Base-by-base conservation (phyloP, 2,888 invertebrate species). In the Drosophila seclusa region DNA sequence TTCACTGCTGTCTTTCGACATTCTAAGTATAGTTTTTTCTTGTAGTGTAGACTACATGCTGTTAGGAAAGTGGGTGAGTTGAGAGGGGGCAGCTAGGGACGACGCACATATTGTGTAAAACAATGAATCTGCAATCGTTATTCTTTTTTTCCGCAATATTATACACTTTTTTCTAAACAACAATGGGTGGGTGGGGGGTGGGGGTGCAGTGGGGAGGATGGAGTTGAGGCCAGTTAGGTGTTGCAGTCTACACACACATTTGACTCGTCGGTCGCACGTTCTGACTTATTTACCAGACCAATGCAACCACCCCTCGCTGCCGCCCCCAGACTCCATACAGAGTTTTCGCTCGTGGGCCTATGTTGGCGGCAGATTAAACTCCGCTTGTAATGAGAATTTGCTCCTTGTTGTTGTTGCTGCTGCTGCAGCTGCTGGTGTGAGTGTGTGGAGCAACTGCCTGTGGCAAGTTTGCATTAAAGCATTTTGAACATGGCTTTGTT, bases 341-440 rank as follows among this genome's bases (percentile, higher is more conserved):
- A 49, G 21, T 38, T 75, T 63, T 65, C 40, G 54, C 78, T 67
- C 40, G 59, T 70, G 78, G 82, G 71, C 71, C 73, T 68, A 80
- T 68, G 68, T 71, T 73, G 76, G 83, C 71, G 73, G 75, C 80
- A 87, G 89, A 86, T 86, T 86, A 89, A 86, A 82, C 86, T 82
- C 68, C 58, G 87, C 81, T 89, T 82, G 80, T 89, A 86, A 86
- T 89, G 89, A 86, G 89, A 86, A 84, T 87, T 87, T 77, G 70
- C 82, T 62, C 65, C 52, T 50, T 57, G 65, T 38, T 50, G 68
- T 50, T 71, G 65, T 57, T 76, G 57, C n/a, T 61, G 48, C 10
- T 63, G 52, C 16, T 38, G 40, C n/a, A 49, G 64, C 36, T 49
- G 58, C 11, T 59, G 82, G 52, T 66, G 77, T 64, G 50, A 61